Conservation (phyloP, 2,797 vertebrate genomes). For the Phrynocephalus forsythii region DNA sequence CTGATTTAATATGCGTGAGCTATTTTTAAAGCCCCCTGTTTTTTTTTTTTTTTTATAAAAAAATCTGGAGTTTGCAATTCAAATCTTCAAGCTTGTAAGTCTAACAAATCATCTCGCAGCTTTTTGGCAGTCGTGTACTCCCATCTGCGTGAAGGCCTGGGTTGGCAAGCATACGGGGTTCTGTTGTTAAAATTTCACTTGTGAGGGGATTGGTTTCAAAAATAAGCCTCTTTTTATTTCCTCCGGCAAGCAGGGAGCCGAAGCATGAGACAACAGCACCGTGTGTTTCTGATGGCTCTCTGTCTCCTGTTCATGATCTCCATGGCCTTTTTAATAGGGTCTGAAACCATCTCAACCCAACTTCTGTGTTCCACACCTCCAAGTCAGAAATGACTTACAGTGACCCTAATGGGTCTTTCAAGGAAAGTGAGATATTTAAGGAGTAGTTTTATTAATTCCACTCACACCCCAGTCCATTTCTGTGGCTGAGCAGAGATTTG, state of each 20-base stretch:
- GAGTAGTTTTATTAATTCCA: too few relatives aligned
- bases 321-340: too few relatives aligned
- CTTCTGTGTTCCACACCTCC: too few relatives aligned
- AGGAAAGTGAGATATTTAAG: too few relatives aligned
- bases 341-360: too few relatives aligned
- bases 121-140: conserved; percentile 64
- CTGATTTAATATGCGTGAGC: conserved; percentile 59
- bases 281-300: not conserved
- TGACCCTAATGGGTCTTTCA: too few relatives aligned
- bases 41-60: not conserved
- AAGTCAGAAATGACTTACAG: too few relatives aligned
- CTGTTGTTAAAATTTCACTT: conserved; percentile 53
- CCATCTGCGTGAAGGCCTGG: conserved; percentile 14
- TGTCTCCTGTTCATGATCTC: not conserved
- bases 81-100: conserved; percentile 60
- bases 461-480: too few relatives aligned
- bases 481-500: too few relatives aligned
- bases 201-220: conserved; percentile 31
- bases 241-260: not conserved
- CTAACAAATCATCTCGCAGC: conserved; percentile 61
- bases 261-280: not conserved
- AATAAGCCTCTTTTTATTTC: not conserved
- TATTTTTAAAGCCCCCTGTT: conserved; percentile 67
- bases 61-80: conserved; percentile 57
- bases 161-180: conserved; percentile 54